Base-by-base conservation (phyloP, 2,797 vertebrate genomes). In the Tauraco hartlaubi region DNA sequence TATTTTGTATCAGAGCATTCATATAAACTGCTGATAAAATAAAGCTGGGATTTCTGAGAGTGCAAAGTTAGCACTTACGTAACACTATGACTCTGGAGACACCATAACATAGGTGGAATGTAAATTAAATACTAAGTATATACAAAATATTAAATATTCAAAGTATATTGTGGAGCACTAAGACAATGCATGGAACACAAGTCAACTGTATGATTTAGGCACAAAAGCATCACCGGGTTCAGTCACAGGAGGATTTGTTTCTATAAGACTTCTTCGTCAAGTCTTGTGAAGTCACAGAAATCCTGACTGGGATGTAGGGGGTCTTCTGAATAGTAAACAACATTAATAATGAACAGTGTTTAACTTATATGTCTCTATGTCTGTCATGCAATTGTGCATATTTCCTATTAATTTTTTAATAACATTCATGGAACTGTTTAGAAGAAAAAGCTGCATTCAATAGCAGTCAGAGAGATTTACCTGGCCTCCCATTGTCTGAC, bases 1-100 rank as follows among this genome's bases (percentile, higher is more conserved):
- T 52, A 90, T 80, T 85, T 59, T 91, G 26, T 59, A 91, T 77
- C 4, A 26, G 29, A 88, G 13, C 28, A 80, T 77, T 91, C 44
- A 46, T 7, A 71, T 49, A 54, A 92, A 85, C 63, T 67, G 15
- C 28, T 72, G 69, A 79, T 29, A 31, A 84, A 73, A 7, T 41
- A 92, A 77, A 43, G 16, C 12, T 82, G 33, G 37, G 49, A 82
- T 49, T 88, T 74, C 19, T 85, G 68, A 74, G 61, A 80, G 0
- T 56, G 23, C 18, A 49, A 51, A 87, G 6, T 81, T 78, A 58
- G 19, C 81, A 18, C 43, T 61, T 72, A 39, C 73, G 44, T 63
- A 91, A n/a, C 20, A 21, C 49, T 14, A 16, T 71, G 58, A 69
- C 12, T 69, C 66, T 44, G 26, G 23, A 90, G 68, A 49, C 14